A percentile compares a stretch with the other conserved stretches of the same genome.
phyloP scores from a whole-genome alignment of 2,888 invertebrate species.

The Gortyna flavago region DNA sequence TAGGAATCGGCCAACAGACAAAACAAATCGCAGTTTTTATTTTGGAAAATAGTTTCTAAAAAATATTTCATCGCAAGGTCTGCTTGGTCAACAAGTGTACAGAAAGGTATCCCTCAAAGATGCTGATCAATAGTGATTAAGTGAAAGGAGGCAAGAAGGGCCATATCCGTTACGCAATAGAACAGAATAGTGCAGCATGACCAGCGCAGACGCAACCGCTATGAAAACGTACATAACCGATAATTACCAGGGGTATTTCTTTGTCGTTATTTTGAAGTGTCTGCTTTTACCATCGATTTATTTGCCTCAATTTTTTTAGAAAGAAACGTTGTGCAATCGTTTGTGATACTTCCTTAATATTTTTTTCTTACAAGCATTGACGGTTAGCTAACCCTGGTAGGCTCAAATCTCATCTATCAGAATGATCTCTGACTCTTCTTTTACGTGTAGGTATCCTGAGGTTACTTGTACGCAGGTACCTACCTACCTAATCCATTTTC shows the following conservation, averaged over 20 bases:
- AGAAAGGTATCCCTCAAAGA: conserved; percentile 11
- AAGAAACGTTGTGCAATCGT: background rate
- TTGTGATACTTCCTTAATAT: background rate
- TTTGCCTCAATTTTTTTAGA: background rate
- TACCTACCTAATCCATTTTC: background rate
- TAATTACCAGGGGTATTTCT: conserved; percentile 11
- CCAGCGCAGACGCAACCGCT: conserved; percentile 19
- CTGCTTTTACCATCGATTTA: background rate
- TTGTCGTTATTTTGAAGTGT: background rate
- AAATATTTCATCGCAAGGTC: background rate
- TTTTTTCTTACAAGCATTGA: background rate
- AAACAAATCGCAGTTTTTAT: background rate
- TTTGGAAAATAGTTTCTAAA: background rate
- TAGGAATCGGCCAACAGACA: background rate
- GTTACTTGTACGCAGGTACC: background rate
- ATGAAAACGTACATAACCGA: conserved; percentile 27
- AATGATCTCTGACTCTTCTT: background rate
- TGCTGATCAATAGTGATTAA: conserved; percentile 19
- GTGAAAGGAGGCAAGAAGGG: conserved; percentile 60
- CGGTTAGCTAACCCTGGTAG: background rate
- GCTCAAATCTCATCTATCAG: background rate
- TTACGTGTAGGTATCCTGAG: background rate
- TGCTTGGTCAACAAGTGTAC: background rate
- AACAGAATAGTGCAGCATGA: conserved; percentile 32
- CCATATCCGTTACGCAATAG: conserved; percentile 44